phyloP scores from a whole-genome alignment of 2,888 invertebrate species.

The Phaonia tiefii region DNA sequence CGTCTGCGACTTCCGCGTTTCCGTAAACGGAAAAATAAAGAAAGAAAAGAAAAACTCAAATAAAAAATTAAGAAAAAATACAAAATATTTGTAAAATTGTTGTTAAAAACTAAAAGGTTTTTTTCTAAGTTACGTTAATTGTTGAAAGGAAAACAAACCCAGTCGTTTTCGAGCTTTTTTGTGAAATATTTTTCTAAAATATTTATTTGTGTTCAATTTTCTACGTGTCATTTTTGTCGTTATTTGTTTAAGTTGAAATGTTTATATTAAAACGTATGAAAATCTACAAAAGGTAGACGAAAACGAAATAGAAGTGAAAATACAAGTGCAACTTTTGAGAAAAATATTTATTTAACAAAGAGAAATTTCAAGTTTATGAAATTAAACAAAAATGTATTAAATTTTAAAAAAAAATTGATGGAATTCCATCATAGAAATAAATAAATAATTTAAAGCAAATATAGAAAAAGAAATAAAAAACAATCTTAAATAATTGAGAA shows the following conservation, averaged over 20 bases:
- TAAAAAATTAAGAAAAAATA: too few species aligned
- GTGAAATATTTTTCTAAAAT: too few species aligned
- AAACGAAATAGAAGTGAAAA: background rate
- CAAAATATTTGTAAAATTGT: too few species aligned
- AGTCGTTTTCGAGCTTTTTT: too few species aligned
- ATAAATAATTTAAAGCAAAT: background rate
- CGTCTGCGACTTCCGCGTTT: background rate
- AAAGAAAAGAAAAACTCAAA: background rate
- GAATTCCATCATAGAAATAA: background rate
- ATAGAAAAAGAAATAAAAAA: background rate
- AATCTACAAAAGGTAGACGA: background rate
- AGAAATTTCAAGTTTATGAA: background rate
- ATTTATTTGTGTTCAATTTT: background rate
- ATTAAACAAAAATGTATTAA: conserved; percentile 8
- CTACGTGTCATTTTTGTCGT: background rate
- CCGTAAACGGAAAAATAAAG: background rate
- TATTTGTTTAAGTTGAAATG: background rate
- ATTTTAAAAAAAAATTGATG: conserved; percentile 4
- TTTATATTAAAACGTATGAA: background rate
- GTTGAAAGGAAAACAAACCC: too few species aligned
- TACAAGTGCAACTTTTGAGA: background rate
- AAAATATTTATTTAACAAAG: conserved; percentile 26
- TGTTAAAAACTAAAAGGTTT: too few species aligned
- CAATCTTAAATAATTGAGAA: background rate
- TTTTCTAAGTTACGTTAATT: too few species aligned